Base-by-base conservation (phyloP, 1,140 invertebrate genomes). In the Megalopta genalis region DNA sequence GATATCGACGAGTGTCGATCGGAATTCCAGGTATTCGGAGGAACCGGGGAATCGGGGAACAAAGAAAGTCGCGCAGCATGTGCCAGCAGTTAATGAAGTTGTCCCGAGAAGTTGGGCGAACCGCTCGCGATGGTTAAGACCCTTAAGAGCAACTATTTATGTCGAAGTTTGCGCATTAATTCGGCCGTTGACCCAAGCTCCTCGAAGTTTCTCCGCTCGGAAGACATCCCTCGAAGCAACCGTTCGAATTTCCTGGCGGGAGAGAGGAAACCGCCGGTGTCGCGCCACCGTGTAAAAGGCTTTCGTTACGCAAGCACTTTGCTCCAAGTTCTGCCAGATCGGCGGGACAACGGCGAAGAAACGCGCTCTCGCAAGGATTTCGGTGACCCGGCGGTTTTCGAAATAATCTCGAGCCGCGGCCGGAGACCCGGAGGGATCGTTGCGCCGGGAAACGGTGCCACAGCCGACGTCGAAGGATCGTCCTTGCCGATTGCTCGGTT, bases 141-240 rank as follows among this genome's bases (percentile, higher is more conserved):
- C 85, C 76, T 60, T 69, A 81, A 80, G 63, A 82, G 81, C 85
- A 87, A 86, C 86, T 87, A 87, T 87, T 52, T 87, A 87, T 84
- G 77, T 85, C 75, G 80, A 87, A 87, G 86, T 87, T 87, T 87
- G 85, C 85, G 77, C 85, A 87, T 87, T 87, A 87, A 87, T 87
- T 87, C 86, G 82, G 83, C 76, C 80, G 78, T 87, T 87, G 82
- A 83, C 86, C 74, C 69, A 57, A 80, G 84, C 80, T 62, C 52
- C 59, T 16, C 25, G 62, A 86, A 86, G 77, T 86, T 83, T 42
- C 66, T 46, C 77, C 63, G 80, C 81, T 65, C 39, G 67, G n/a
- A 74, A 81, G 85, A 86, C 86, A 86, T 86, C 79, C 85, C 85
- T 80, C 84, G 77, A 83, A 78, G 85, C 86, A 86, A 86, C 85